phyloP scores from a whole-genome alignment of 2,797 vertebrate genomes.

The Clamator glandarius region DNA sequence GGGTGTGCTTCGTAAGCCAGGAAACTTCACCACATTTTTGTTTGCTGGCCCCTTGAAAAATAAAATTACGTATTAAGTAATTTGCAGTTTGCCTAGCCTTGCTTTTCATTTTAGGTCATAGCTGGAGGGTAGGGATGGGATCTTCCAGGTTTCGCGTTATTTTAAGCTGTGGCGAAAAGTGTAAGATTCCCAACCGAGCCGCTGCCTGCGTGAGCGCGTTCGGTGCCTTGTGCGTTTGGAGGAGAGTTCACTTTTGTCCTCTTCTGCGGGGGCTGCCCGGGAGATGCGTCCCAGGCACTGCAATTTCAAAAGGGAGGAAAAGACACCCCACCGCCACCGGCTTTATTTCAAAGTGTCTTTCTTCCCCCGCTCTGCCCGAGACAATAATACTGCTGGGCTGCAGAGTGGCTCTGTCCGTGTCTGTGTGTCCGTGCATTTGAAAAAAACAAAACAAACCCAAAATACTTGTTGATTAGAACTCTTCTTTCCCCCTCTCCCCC shows the following conservation, averaged over 20 bases:
- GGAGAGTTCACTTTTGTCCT: slow-evolving; percentile 31
- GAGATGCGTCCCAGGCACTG: neutral
- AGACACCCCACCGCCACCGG: too few relatives aligned
- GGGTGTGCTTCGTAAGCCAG: slow-evolving; percentile 64
- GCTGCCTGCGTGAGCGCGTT: neutral
- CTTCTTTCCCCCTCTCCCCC: slow-evolving; percentile 68
- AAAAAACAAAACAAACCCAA: too few relatives aligned
- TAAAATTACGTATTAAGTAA: slow-evolving; percentile 60
- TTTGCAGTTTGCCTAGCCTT: slow-evolving; percentile 46
- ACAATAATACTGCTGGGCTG: neutral
- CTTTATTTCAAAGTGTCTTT: neutral
- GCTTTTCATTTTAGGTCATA: slow-evolving; percentile 44
- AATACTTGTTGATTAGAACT: slow-evolving; percentile 80
- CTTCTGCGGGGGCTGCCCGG: neutral
- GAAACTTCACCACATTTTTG: slow-evolving; percentile 63
- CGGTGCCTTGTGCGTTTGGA: neutral
- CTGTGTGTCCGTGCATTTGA: neutral
- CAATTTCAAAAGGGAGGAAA: neutral
- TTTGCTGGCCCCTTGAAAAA: slow-evolving; percentile 58
- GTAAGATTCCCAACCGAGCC: slow-evolving; percentile 13
- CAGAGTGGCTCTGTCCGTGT: neutral
- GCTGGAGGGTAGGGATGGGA: slow-evolving; percentile 60
- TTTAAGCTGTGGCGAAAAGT: slow-evolving; percentile 33
- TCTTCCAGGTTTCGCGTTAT: slow-evolving; percentile 43
- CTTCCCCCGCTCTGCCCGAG: neutral